phyloP scores from a whole-genome alignment of 2,888 invertebrate genomes.

The Caenorhabditis angaria region DNA sequence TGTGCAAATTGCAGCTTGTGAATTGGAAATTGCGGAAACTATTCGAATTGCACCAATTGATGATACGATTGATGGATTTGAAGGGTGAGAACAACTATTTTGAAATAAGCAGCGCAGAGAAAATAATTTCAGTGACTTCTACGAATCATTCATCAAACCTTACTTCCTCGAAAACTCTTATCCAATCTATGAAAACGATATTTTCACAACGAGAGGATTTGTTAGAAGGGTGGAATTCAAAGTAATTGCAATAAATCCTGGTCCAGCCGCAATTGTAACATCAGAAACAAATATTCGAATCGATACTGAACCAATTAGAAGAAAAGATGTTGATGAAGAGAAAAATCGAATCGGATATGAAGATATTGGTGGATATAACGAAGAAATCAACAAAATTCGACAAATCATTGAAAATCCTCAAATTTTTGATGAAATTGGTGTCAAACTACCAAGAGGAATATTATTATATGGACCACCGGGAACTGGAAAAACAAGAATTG shows the following conservation, averaged over 20 bases:
- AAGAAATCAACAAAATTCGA: constrained; percentile 98
- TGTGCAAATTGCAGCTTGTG: constrained; percentile 84
- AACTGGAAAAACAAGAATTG: constrained; percentile 96
- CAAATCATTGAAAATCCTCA: constrained; percentile 99
- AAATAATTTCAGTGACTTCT: constrained; percentile 81
- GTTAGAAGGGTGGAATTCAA: constrained; percentile 99
- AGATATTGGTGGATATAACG: constrained; percentile 98
- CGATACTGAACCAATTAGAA: constrained; percentile 98
- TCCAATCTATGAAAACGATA: constrained; percentile 93
- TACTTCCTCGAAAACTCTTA: constrained; percentile 99
- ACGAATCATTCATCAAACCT: constrained; percentile 97
- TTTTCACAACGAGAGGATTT: constrained; percentile 94
- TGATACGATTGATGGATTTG: constrained; percentile 96
- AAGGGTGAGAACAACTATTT: constrained; percentile 83
- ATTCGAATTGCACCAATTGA: constrained; percentile 98
- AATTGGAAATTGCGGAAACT: constrained; percentile 96
- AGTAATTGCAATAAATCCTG: constrained; percentile 94
- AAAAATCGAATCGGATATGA: constrained; percentile 98
- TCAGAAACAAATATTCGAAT: constrained; percentile 99
- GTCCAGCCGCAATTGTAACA: constrained; percentile 97
- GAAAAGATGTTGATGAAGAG: constrained; percentile 98
- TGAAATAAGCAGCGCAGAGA: too few species aligned
- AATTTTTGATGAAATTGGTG: constrained; percentile 82
- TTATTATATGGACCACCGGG: constrained; percentile 89
- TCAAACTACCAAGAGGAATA: constrained; percentile 93